phyloP scores from a whole-genome alignment of 1,140 invertebrate species.

The Cryptotermes secundus region DNA sequence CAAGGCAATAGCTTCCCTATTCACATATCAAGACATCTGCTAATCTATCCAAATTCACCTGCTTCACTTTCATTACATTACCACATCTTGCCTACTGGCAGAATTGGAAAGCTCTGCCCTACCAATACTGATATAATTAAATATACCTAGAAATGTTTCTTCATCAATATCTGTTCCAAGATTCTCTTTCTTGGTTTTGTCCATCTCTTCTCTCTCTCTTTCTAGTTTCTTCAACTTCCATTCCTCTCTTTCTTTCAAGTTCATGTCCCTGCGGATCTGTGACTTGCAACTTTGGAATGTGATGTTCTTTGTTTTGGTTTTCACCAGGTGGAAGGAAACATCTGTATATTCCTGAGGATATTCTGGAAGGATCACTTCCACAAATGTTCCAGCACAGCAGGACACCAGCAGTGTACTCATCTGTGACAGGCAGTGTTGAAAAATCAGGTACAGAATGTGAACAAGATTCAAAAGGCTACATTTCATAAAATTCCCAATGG shows the following conservation, averaged over 20 bases:
- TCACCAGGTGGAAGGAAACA: conserved; percentile 50
- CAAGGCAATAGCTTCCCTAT: too few relatives aligned
- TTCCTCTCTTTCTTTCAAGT: conserved; percentile 46
- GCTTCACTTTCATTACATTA: background rate
- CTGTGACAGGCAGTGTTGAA: background rate
- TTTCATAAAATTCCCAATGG: too few relatives aligned
- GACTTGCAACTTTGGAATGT: conserved; percentile 61
- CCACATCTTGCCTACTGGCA: background rate
- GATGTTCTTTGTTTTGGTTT: conserved; percentile 48
- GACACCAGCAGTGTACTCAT: conserved; percentile 53
- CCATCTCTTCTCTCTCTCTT: conserved; percentile 55
- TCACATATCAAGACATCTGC: background rate
- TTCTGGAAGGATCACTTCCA: conserved; percentile 54
- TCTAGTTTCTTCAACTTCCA: conserved; percentile 54
- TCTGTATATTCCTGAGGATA: conserved; percentile 48
- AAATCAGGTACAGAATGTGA: background rate
- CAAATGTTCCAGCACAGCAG: conserved; percentile 54
- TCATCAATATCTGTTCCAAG: conserved; percentile 59
- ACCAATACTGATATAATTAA: too few relatives aligned
- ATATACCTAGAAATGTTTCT: conserved; percentile 53
- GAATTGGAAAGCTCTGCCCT: background rate
- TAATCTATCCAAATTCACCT: background rate
- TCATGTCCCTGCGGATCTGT: conserved; percentile 52
- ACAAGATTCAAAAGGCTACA: background rate
- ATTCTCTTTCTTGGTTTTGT: conserved; percentile 54